These are phyloP conservation scores for Orthosia incerta DNA, from an alignment of 2,888 invertebrate species.

Conservation along the genomic window DNA sequence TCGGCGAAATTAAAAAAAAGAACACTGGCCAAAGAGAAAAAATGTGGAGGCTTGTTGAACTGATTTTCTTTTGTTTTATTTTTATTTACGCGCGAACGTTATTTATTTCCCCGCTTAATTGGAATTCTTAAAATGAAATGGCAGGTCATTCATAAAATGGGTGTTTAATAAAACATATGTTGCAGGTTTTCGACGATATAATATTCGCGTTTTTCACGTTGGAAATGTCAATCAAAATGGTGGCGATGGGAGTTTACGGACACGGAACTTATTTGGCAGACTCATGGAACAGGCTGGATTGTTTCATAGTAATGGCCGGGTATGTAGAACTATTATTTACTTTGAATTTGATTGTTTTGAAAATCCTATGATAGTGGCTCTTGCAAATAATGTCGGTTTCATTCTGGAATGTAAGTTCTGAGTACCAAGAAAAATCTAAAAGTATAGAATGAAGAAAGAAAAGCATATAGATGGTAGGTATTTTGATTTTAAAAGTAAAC, in stretches of 20 bases:
- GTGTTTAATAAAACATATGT: conserved; percentile 50
- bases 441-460: not conserved
- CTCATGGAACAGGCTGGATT: conserved; percentile 99
- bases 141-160: conserved; percentile 15
- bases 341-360: not conserved
- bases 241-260: conserved; percentile 99
- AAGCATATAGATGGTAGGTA: not conserved
- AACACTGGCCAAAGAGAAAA: conserved; percentile 52
- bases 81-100: conserved; percentile 47
- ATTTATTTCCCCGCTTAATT: conserved; percentile 51
- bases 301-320: conserved; percentile 99
- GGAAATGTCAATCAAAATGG: conserved; percentile 99
- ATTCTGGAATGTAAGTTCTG: not conserved
- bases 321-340: conserved; percentile 81
- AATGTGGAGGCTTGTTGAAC: conserved; percentile 19
- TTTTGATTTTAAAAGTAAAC: not conserved
- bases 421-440: not conserved
- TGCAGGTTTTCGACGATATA: conserved; percentile 98
- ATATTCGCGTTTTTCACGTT: conserved; percentile 99
- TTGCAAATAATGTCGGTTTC: not conserved
- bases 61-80: conserved; percentile 60
- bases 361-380: not conserved
- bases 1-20: conserved; percentile 52
- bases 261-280: conserved; percentile 98
- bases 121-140: conserved; percentile 28